Evolutionary conservation across 2,113 vertebrate species (phyloP).

Genomic region (Xyliphius kryptos): DNA sequence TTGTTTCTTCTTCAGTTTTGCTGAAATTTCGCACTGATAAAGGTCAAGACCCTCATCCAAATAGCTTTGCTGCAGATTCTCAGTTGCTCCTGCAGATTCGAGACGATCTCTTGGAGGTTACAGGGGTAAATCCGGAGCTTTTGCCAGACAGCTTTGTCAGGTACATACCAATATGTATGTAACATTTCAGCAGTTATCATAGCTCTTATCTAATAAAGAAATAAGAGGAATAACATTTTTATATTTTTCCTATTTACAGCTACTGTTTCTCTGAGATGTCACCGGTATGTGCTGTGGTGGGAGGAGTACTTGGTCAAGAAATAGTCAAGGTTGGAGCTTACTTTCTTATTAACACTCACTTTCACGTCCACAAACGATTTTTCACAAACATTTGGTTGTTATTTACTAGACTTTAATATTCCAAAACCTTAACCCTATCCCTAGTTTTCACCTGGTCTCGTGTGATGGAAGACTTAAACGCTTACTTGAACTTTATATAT

Average conservation of each 20-base stretch:
- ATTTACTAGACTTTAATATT: no score
- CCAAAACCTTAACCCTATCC: no score
- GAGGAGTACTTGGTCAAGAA: slow-evolving; percentile 88
- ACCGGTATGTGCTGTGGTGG: slow-evolving; percentile 85
- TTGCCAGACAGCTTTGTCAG: slow-evolving; percentile 77
- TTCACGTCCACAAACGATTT: no score
- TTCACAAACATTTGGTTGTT: no score
- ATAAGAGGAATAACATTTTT: no score
- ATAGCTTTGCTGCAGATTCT: slow-evolving; percentile 62
- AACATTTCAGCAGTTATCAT: neutral
- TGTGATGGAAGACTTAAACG: no score
- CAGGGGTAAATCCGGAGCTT: slow-evolving; percentile 61
- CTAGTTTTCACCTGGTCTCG: no score
- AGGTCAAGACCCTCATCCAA: slow-evolving; percentile 72
- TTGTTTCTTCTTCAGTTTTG: no score
- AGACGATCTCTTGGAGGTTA: slow-evolving; percentile 67
- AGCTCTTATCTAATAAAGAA: no score
- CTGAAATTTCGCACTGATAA: no score
- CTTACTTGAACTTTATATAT: no score
- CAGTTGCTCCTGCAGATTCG: slow-evolving; percentile 71
- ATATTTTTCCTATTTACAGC: slow-evolving; percentile 52
- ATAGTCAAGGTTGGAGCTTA: slow-evolving; percentile 77
- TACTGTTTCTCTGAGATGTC: slow-evolving; percentile 90
- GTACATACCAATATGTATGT: slow-evolving; percentile 48
- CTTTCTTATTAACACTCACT: no score